Conservation (phyloP, 2,888 invertebrate genomes). For the Lysandra bellargus region DNA sequence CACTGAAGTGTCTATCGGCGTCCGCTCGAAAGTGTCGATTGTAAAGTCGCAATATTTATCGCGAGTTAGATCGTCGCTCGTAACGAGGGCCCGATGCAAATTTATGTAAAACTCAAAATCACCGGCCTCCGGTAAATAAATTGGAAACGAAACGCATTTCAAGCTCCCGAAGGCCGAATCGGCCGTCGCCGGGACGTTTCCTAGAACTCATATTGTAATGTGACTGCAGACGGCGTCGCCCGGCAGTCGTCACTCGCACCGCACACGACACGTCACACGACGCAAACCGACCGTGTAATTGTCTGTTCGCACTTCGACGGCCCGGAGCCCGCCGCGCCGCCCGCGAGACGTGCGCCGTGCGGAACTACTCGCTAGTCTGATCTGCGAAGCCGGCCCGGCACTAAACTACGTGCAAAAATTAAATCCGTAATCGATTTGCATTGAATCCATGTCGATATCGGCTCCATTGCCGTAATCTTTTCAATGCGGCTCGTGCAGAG, state of each 20-base stretch:
- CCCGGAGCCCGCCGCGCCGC: background rate
- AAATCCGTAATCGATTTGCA: background rate
- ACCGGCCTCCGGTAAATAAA: background rate
- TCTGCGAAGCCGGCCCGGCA: background rate
- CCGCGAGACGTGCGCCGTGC: background rate
- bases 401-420: background rate
- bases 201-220: background rate
- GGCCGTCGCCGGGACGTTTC: background rate
- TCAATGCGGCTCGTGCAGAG: conserved; percentile 7
- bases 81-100: conserved; percentile 2
- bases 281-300: background rate
- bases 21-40: conserved; percentile 1
- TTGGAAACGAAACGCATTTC: background rate
- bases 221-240: background rate
- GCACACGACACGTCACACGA: background rate
- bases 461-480: conserved; percentile 17
- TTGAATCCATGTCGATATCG: background rate
- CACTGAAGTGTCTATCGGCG: background rate
- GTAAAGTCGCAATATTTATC: conserved; percentile 14
- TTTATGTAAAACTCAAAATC: background rate
- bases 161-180: background rate
- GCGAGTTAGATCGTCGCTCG: background rate
- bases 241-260: no score
- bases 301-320: conserved; percentile 6
- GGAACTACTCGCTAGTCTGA: background rate